Base-by-base conservation (phyloP, 92 coral and sea anemone species). In the Paramuricea clavata region DNA sequence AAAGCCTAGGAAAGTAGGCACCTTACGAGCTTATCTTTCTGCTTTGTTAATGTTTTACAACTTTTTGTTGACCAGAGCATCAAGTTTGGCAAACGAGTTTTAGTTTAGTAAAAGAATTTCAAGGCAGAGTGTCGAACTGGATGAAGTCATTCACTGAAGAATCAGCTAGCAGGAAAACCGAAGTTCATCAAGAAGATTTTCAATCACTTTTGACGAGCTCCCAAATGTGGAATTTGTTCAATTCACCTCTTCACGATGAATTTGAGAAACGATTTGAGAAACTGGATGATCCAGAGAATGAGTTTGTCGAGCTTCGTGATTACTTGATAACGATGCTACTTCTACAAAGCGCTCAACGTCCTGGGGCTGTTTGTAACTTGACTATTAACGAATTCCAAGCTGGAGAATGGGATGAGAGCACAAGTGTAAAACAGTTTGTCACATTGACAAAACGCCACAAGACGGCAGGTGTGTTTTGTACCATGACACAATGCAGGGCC, bases 331-430 rank as follows among this genome's bases (percentile, higher is more conserved):
- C 67, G 5, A 26, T 57, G 25, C 6, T 57, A 3, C 67, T 57
- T 19, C 6, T 57, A 16, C 67, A 57, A 19, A 57, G 67, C 28
- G 67, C 67, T 19, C 67, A 57, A 26, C 67, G 67, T 19, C 28
- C 67, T 57, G 67, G 67, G 19, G 67, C 67, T 57, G 67, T 57
- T 26, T 57, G 6, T 16, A 57, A 57, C 19, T 26, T 57, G 25
- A 57, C 67, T 19, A 16, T 57, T 3, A 57, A 57, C 22, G 67
- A 57, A 57, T 57, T 57, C 67, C 3, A 57, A 3, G 67, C 22
- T 5, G 67, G 67, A 57, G 67, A 57, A 12, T 57, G 67, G 67
- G 67, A 19, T 19, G 67, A 57, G 28, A 57, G 28, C 67, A 57
- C 67, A 19, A 6, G 12, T 19, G 67, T 19, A 26, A 57, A 57